Percentiles rank a stretch among this genome's conserved stretches.
Conservation (phyloP, 53 echinoderm and acorn worm genomes). For the Pentamera pediparva region DNA sequence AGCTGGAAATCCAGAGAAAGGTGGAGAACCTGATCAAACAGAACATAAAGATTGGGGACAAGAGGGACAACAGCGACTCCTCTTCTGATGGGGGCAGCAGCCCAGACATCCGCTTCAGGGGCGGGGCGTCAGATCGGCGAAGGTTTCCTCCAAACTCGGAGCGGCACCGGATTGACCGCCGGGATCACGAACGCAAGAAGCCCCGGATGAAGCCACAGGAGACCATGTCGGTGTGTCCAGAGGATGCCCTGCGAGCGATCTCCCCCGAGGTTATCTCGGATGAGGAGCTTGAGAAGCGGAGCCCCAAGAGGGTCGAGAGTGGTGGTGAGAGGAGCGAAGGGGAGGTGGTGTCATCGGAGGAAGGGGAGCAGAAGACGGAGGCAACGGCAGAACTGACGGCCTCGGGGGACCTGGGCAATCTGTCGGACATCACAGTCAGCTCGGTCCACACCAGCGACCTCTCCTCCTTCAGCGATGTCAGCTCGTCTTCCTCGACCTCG, state of each 20-base stretch:
- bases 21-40: slow-evolving; percentile 23
- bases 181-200: slow-evolving; percentile 6
- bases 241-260: slow-evolving; percentile 1
- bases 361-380: slow-evolving; percentile 9
- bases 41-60: slow-evolving; percentile 20
- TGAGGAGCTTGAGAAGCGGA: slow-evolving; percentile 34
- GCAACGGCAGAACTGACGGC: too few species aligned
- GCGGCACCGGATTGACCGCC: slow-evolving; percentile 4
- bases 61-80: slow-evolving; percentile 12
- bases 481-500: slow-evolving; percentile 59
- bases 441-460: slow-evolving; percentile 98
- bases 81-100: slow-evolving; percentile 23
- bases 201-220: background rate
- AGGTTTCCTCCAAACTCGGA: background rate
- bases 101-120: slow-evolving; percentile 10
- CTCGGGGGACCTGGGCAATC: slow-evolving; percentile 16
- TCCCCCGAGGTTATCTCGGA: slow-evolving; percentile 42
- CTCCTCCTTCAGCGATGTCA: slow-evolving; percentile 86
- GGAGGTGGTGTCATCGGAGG: slow-evolving; percentile 11
- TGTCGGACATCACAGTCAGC: slow-evolving; percentile 93
- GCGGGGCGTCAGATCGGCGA: background rate
- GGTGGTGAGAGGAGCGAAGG: slow-evolving; percentile 17
- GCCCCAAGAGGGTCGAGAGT: slow-evolving; percentile 8
- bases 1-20: slow-evolving; percentile 21
- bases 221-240: slow-evolving; percentile 1